Evolutionary conservation across 30 jellyfish, hydroid and myxozoan genomes (phyloP), one percentile per base, ranked within the genome.

Genomic region (Mastigias papua): DNA sequence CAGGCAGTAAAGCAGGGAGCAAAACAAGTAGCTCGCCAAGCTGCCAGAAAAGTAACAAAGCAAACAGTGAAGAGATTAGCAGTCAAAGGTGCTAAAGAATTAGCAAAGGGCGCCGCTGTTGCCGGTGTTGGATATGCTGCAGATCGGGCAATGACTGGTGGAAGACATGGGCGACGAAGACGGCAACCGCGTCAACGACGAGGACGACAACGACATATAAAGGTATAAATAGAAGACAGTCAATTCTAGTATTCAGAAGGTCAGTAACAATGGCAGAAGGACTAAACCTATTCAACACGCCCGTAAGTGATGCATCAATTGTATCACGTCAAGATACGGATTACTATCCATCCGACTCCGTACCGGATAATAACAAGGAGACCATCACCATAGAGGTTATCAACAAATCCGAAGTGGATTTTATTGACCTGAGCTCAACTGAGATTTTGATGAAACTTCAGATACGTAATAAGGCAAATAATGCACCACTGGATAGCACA

Each of bases 281-380:
- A 42, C 13, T 42, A 15, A 42, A 42, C 13, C 13, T 42, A 42
- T 42, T 42, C 54, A 42, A 42, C 13, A 8, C 13, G 54, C 54
- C 54, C 7, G 7, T 42, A 4, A 42, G 7, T 15, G 54, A 42
- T 42, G 13, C 7, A 8, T 42, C 54, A 0, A 25, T 65, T 25
- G 9, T 16, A 21, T 26, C 49, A 9, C 21, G 76, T 3, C 32
- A n/a, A 11, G 76, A 65, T 20, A 65, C 76, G 3, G 76, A 65
- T 7, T 65, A 65, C 10, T 65, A 65, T 65, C 76, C 76, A 65
- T 65, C 76, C 0, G 76, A 65, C 25, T 11, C 76, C 16, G 48
- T 25, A 11, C 76, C 76, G 0, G 50, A 65, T 34, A 65, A 65
- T 23, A 65, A 34, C 48, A 65, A 65, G 76, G 76, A 65, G 10